A percentile compares a stretch with the other conserved stretches of the same genome.
Conservation (phyloP, 2,113 vertebrate species). For the Anser cygnoides region DNA sequence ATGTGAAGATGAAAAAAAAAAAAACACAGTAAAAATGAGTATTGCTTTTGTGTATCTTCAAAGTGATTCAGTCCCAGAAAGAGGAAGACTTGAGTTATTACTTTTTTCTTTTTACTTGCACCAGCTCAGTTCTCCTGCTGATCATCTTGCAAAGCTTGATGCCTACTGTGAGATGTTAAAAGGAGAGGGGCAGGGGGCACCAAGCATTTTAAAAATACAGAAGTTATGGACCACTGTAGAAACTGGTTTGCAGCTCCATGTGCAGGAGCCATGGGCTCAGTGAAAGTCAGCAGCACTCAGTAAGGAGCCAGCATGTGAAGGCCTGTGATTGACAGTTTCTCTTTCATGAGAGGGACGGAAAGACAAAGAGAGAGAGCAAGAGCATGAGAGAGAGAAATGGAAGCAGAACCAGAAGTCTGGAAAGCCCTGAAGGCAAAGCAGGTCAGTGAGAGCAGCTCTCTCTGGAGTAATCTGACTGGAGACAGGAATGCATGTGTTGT, state of each 20-base stretch:
- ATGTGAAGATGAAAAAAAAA: background rate
- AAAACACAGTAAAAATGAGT: background rate
- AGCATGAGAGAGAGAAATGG: background rate
- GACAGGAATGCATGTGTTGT: background rate
- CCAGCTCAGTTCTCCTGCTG: background rate
- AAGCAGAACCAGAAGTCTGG: background rate
- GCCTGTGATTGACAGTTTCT: background rate
- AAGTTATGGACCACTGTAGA: background rate
- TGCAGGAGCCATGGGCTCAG: background rate
- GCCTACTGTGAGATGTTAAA: background rate
- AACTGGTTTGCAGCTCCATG: background rate
- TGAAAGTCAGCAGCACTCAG: background rate
- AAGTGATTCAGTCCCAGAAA: background rate
- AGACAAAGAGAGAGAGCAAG: background rate
- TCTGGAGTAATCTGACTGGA: background rate
- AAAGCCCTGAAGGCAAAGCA: background rate
- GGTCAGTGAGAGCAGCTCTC: background rate
- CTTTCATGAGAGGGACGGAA: background rate
- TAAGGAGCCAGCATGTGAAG: background rate
- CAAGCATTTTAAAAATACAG: background rate
- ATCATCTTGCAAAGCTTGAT: background rate
- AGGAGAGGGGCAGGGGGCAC: background rate
- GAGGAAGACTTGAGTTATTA: background rate
- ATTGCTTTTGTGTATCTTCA: constrained; percentile 16
- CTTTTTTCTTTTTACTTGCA: background rate